Conservation (phyloP, 2,113 vertebrate genomes). For the Gnathonemus longibarbis region DNA sequence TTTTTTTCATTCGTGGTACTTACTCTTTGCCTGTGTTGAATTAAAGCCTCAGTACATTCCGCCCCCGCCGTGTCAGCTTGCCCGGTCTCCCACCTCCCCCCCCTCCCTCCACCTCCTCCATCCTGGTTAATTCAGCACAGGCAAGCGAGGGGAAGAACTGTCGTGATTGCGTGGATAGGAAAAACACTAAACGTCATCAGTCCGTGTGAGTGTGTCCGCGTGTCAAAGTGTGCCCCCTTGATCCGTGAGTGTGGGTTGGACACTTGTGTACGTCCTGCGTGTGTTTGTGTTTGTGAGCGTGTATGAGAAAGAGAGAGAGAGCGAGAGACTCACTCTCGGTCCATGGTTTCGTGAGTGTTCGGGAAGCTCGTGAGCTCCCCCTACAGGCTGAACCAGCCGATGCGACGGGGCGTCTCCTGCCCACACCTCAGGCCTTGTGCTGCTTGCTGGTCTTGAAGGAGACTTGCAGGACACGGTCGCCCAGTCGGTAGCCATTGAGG, state of each 20-base stretch:
- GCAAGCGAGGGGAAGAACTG: conserved; percentile 67
- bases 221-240: conserved; percentile 43
- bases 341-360: conserved; percentile 61
- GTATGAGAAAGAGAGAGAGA: conserved; percentile 29
- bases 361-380: conserved; percentile 51
- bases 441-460: conserved; percentile 99
- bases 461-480: conserved; percentile 90
- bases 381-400: conserved; percentile 50
- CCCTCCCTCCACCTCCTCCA: conserved; percentile 1
- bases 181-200: conserved; percentile 62
- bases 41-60: conserved; percentile 65
- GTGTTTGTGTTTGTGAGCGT: conserved; percentile 35
- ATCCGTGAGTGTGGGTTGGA: conserved; percentile 40
- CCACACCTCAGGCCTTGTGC: conserved; percentile 83
- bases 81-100: conserved; percentile 36
- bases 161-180: conserved; percentile 63
- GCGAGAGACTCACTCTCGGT: conserved; percentile 70
- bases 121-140: conserved; percentile 68
- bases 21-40: conserved; percentile 73
- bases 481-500: conserved; percentile 90
- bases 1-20: conserved; percentile 44
- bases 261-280: conserved; percentile 40
- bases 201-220: conserved; percentile 42
- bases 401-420: conserved; percentile 33
- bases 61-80: conserved; percentile 67